These are phyloP conservation scores for Collichthys lucidus DNA, from an alignment of 2,113 vertebrate genomes.

Conservation along the genomic window DNA sequence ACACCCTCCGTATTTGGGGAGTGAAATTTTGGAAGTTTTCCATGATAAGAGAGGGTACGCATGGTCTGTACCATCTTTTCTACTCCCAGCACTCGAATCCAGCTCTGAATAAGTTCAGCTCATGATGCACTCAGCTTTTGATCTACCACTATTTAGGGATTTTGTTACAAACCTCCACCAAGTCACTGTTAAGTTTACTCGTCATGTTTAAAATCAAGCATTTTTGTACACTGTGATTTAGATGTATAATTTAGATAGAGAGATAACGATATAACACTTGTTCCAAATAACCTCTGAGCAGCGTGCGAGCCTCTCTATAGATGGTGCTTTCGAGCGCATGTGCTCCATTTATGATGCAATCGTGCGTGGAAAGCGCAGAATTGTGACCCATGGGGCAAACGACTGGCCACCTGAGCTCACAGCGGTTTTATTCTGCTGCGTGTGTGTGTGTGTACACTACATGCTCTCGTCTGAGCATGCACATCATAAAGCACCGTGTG, in stretches of 20 bases:
- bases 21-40: too few relatives aligned
- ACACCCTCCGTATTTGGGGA: too few relatives aligned
- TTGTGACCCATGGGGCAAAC: constrained; percentile 48
- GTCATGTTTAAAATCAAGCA: background rate
- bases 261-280: background rate
- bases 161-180: background rate
- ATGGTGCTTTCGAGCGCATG: constrained; percentile 5
- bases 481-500: constrained; percentile 47
- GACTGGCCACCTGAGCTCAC: constrained; percentile 69
- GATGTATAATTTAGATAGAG: background rate
- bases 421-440: too few relatives aligned
- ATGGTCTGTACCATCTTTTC: too few relatives aligned
- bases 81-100: too few relatives aligned
- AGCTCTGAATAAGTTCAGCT: background rate
- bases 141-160: background rate
- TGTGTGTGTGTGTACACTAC: too few relatives aligned
- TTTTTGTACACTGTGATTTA: too few relatives aligned
- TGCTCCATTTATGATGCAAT: constrained; percentile 24
- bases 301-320: background rate
- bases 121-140: background rate
- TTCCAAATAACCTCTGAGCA: background rate
- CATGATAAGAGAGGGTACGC: too few relatives aligned
- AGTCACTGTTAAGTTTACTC: background rate
- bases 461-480: constrained; percentile 33
- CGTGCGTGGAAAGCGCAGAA: background rate